Evolutionary conservation across 2,113 vertebrate genomes (phyloP), one percentile per base, ranked within the genome.

Genomic region (Neogobius melanostomus): DNA sequence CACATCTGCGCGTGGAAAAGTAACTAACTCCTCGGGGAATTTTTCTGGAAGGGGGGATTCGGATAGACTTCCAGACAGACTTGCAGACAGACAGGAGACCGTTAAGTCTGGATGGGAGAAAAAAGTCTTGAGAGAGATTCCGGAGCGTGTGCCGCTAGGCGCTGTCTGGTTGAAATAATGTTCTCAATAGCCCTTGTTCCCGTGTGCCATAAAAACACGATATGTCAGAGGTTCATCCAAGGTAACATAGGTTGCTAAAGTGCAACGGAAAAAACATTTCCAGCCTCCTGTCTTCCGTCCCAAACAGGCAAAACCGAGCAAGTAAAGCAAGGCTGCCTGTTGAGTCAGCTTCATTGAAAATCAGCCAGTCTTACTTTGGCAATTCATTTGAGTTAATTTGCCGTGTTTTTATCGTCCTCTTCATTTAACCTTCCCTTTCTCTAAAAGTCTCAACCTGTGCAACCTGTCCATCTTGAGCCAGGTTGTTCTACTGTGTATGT

Each of bases 1-100:
- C 87, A 91, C 90, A 91, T 91, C 90, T 92, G 91, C 68, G 51
- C 17, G 42, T 65, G 76, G 68, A 86, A 17, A 10, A 54, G 52
- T 87, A 84, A 85, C 81, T 80, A 87, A 89, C 69, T 84, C 87
- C 85, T 83, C 61, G 71, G 80, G 85, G 89, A 84, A 11, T 0
- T 36, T 36, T 70, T 12, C 45, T 76, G 57, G 68, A 60, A 67
- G 11, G 73, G 71, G 50, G 69, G 65, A 80, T 76, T 64, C 65
- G 84, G 86, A 79, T 78, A 69, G 79, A 74, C 80, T 75, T 72
- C 53, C 45, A 79, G 81, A 72, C 66, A 72, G 75, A 76, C 9
- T 21, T 54, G 8, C 66, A 81, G 82, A 42, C 52, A 53, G 52
- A 46, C 76, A 15, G 52, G 71, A 59, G 45, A 72, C 76, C 47